Evolutionary conservation across 2,797 vertebrate species (phyloP), one percentile per base, ranked within the genome.

Genomic region (Anguilla pacifica): DNA sequence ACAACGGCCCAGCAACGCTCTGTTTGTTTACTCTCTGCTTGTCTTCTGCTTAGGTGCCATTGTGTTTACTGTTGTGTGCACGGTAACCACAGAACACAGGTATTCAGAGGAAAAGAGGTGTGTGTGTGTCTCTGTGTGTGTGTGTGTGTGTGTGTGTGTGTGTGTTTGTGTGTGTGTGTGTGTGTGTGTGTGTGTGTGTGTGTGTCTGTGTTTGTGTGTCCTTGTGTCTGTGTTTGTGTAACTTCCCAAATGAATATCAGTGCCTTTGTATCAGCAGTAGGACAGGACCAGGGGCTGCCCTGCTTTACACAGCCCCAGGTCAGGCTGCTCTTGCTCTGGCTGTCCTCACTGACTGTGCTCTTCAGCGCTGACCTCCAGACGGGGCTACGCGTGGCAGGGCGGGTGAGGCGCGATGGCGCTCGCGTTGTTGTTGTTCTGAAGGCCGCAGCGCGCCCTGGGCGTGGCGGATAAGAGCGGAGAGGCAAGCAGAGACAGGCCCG

Each of bases 401-500:
- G 13, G 35, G 28, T 74, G 1, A 74, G 0, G 31, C 31, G 9
- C 3, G 39, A 31, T 74, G 28, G 35, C 25, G 90, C 17, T 89
- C 85, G 82, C 88, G 79, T 86, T 89, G 57, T 86, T 89, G 79
- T 91, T 88, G 19, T 46, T 31, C 46, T 11, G 87, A 89, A 31
- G 22, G 28, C 53, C 88, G 74, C 77, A 57, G 15, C 35, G 85
- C 87, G 82, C 90, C 87, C 64, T 70, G 72, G 77, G 82, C 10
- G 70, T 46, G 86, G 57, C 74, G 85, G 81, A 59, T 55, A 83
- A 86, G 85, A 85, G 85, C 28, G 82, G 86, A 70, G 67, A 81
- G 2, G 57, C 89, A 83, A 89, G 91, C 86, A 81, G 39, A 79
- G 59, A 89, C 91, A 90, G 64, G 90, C 86, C 83, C 89, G 88